phyloP scores from a whole-genome alignment of 2,113 vertebrate species.

The Pangasianodon hypophthalmus region DNA sequence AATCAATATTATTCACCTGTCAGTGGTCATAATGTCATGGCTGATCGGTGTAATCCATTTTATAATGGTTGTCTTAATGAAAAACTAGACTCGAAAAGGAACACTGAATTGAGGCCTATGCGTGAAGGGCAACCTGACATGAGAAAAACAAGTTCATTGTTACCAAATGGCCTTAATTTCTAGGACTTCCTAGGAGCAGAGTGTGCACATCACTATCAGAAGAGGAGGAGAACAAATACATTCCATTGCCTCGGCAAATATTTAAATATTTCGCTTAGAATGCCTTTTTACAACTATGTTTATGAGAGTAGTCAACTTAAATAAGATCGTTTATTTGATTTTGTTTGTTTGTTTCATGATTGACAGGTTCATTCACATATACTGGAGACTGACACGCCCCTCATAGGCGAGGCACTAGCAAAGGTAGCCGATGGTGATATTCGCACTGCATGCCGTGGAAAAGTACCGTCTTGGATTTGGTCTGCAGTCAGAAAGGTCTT shows the following conservation, averaged over 20 bases:
- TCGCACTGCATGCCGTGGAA: background rate
- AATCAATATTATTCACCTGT: too few relatives aligned
- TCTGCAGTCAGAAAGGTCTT: background rate
- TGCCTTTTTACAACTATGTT: background rate
- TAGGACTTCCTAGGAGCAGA: too few relatives aligned
- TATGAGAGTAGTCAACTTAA: background rate
- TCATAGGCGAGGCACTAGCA: background rate
- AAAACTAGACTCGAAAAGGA: too few relatives aligned
- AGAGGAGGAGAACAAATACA: background rate
- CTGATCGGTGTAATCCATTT: too few relatives aligned
- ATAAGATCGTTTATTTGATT: background rate
- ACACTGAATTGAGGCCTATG: too few relatives aligned
- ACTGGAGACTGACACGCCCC: background rate
- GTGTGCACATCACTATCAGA: background rate
- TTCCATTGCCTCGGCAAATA: background rate
- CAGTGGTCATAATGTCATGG: too few relatives aligned
- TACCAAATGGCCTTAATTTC: background rate
- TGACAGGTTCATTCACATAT: background rate
- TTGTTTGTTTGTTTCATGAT: background rate
- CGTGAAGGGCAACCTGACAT: too few relatives aligned
- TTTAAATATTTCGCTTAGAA: background rate
- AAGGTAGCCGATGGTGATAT: background rate
- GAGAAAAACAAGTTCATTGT: background rate
- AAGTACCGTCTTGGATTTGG: background rate
- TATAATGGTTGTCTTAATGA: too few relatives aligned